These are phyloP conservation scores for Aphelocoma californica DNA, from an alignment of 2,797 vertebrate genomes.

Conservation along the genomic window DNA sequence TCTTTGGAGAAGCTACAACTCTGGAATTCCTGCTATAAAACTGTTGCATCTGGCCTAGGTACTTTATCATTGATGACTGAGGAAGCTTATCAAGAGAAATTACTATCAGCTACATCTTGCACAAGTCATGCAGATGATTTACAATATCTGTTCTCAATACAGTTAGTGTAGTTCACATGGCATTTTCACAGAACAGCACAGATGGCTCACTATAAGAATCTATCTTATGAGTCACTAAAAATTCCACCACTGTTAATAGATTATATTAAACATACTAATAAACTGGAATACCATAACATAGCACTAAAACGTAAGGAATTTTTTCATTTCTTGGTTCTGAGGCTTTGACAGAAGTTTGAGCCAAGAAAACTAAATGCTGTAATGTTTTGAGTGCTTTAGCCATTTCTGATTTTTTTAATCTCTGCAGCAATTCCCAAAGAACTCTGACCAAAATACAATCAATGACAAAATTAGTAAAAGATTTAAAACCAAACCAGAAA, in stretches of 20 bases:
- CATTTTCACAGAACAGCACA: background rate
- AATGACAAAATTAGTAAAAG: background rate
- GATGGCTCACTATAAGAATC: background rate
- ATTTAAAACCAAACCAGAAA: conserved; percentile 7
- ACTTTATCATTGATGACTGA: background rate
- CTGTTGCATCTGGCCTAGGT: background rate
- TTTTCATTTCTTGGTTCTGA: background rate
- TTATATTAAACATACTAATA: background rate
- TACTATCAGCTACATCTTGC: background rate
- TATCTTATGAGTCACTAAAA: background rate
- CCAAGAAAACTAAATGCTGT: background rate
- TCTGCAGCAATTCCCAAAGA: background rate
- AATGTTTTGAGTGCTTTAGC: background rate
- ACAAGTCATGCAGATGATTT: background rate
- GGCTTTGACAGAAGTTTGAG: background rate
- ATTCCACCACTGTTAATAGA: background rate
- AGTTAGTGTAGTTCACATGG: background rate
- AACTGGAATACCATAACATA: background rate
- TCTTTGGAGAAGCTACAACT: background rate
- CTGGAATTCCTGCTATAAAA: background rate
- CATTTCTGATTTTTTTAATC: background rate
- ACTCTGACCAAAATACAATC: background rate
- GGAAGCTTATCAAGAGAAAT: background rate
- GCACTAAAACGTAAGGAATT: background rate
- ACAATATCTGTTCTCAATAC: background rate